Percentiles rank a stretch among this genome's conserved stretches.
Conservation (phyloP, 1,140 invertebrate genomes). For the Pomacea maculata region DNA sequence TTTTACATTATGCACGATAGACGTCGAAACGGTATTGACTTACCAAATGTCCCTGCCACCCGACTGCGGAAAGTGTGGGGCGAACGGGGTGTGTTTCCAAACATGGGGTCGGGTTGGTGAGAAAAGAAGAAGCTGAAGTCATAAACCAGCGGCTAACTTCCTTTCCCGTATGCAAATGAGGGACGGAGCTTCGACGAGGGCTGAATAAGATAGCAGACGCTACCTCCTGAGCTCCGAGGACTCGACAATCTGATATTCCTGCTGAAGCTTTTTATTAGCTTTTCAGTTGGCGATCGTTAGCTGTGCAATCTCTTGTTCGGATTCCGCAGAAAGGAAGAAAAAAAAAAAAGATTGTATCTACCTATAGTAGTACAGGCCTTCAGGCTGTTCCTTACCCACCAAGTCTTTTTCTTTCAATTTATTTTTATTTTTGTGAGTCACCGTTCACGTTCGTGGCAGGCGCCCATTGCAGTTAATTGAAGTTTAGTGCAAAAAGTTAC, state of each 20-base stretch:
- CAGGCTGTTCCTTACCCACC: too few species aligned
- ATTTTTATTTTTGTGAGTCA: too few species aligned
- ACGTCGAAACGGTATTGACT: not conserved
- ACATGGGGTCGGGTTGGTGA: slow-evolving; percentile 3
- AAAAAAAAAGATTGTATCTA: too few species aligned
- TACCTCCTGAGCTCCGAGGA: not conserved
- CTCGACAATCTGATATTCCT: slow-evolving; percentile 4
- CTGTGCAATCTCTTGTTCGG: too few species aligned
- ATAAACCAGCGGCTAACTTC: slow-evolving; percentile 2
- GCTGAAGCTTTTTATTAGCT: not conserved
- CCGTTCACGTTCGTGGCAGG: too few species aligned
- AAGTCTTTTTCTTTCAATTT: too few species aligned
- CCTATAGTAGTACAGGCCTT: too few species aligned
- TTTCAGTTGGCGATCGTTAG: not conserved
- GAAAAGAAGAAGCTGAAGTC: slow-evolving; percentile 6
- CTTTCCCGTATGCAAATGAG: slow-evolving; percentile 6
- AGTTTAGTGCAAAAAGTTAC: too few species aligned
- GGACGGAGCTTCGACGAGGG: not conserved
- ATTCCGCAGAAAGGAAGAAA: too few species aligned
- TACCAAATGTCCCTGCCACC: slow-evolving; percentile 7
- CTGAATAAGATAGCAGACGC: slow-evolving; percentile 9
- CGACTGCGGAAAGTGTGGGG: slow-evolving; percentile 1
- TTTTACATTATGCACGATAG: too few species aligned
- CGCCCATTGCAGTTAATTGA: too few species aligned
- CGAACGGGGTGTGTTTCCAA: slow-evolving; percentile 6